Evolutionary conservation across 1,140 invertebrate genomes (phyloP), one percentile per base, ranked within the genome.

Genomic region (Trachelipus rathkii): DNA sequence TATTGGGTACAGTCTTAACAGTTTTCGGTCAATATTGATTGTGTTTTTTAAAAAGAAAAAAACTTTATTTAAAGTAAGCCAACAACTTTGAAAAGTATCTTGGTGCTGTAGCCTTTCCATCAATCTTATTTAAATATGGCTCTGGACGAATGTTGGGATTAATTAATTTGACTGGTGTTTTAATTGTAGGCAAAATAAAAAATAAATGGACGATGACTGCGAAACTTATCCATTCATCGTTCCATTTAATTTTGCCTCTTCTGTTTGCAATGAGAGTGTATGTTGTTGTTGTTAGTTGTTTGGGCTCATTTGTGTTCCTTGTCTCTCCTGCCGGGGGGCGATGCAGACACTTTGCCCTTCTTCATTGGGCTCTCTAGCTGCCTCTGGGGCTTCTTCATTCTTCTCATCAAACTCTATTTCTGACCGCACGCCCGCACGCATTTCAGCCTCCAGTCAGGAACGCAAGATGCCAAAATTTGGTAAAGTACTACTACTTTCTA

Each of bases 341-440:
- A 82, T 87, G 84, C 88, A 90, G 89, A 89, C 88, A 89, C 88
- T 87, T 87, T 89, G 87, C 89, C 89, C 85, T 85, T 90, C 84
- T 89, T 89, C 88, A 89, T 90, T 86, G 89, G 89, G 85, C 87
- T 90, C 84, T 89, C 89, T 85, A 89, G 90, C 86, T 87, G 83
- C 82, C 81, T 92, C 83, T 92, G 90, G 90, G 91, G 90, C 82
- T 87, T 92, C 81, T 88, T 91, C 79, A 87, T 92, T 85, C 88
- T 90, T 86, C 87, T 90, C 85, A 88, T 90, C 86, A 89, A 89
- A 89, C 87, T 88, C 85, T 90, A 89, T 89, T 89, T 90, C 87
- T 90, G 89, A 90, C 84, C 84, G 79, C 81, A 79, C 79, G 77
- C 79, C 73, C 79, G 74, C 78, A 79, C 78, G 71, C 50, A 60